Percentiles rank a stretch among this genome's conserved stretches.
phyloP scores from a whole-genome alignment of 2,888 invertebrate species.

The Pardosa pseudoannulata region DNA sequence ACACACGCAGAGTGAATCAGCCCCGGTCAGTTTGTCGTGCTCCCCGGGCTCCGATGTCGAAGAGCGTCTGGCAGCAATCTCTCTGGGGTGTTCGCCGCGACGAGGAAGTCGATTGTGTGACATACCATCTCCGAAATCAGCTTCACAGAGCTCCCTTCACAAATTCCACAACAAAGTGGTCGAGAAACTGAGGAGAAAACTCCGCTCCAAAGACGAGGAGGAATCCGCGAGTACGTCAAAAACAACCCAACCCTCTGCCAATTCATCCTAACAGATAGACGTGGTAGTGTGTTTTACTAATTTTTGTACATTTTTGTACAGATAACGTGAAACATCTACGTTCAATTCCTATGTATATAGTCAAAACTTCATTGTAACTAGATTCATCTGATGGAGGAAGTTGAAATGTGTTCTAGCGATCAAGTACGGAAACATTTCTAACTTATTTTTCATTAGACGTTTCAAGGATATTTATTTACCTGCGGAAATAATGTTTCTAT shows the following conservation, averaged over 20 bases:
- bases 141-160: slow-evolving; percentile 82
- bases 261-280: not conserved
- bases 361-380: not conserved
- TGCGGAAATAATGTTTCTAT: too few species aligned
- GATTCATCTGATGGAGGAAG: not conserved
- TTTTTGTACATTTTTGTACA: slow-evolving; percentile 15
- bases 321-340: not conserved
- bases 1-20: slow-evolving; percentile 61
- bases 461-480: slow-evolving; percentile 9
- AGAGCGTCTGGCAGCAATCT: slow-evolving; percentile 68
- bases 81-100: slow-evolving; percentile 67
- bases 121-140: slow-evolving; percentile 74
- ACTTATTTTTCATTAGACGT: not conserved
- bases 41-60: slow-evolving; percentile 74
- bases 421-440: not conserved
- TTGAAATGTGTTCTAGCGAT: not conserved
- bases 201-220: slow-evolving; percentile 80
- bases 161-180: slow-evolving; percentile 89
- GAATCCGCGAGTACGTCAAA: not conserved
- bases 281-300: not conserved
- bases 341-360: slow-evolving; percentile 14
- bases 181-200: slow-evolving; percentile 86
- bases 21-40: slow-evolving; percentile 79
- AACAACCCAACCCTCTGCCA: not conserved
- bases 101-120: slow-evolving; percentile 38